Evolutionary conservation across 2,113 vertebrate genomes (phyloP).

Genomic region (Bufo gargarizans): DNA sequence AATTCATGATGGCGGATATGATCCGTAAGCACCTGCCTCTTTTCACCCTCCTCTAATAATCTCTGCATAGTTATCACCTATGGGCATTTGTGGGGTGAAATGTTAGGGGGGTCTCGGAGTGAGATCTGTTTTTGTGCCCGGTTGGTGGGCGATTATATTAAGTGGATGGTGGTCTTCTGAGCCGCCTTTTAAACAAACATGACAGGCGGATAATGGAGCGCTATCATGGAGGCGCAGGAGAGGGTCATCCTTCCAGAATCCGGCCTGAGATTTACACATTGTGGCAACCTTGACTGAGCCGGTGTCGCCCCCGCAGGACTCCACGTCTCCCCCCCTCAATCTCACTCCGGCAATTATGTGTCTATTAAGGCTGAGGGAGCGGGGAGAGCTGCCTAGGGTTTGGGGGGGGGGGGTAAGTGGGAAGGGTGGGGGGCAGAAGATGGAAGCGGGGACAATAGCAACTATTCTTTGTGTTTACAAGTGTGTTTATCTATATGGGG

Average conservation of each 20-base stretch:
- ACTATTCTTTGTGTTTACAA: slow-evolving; percentile 95
- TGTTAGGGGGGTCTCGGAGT: neutral
- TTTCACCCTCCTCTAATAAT: neutral
- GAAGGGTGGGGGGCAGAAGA: slow-evolving; percentile 67
- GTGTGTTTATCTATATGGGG: slow-evolving; percentile 92
- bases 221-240: slow-evolving; percentile 8
- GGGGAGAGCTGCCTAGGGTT: slow-evolving; percentile 51
- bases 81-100: neutral
- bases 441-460: slow-evolving; percentile 78
- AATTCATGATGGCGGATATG: neutral
- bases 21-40: neutral
- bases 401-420: slow-evolving; percentile 58
- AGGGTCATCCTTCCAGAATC: neutral
- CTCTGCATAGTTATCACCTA: neutral
- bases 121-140: neutral
- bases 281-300: neutral
- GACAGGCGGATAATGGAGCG: slow-evolving; percentile 7
- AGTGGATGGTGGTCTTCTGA: slow-evolving; percentile 6
- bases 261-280: fast-evolving
- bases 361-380: slow-evolving; percentile 62
- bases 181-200: neutral
- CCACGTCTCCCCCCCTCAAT: slow-evolving; percentile 12
- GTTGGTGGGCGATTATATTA: neutral
- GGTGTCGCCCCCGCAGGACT: neutral
- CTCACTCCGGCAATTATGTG: slow-evolving; percentile 61